Evolutionary conservation across 1,140 invertebrate genomes (phyloP), one percentile per base, ranked within the genome.

Genomic region (Drosophila simulans): DNA sequence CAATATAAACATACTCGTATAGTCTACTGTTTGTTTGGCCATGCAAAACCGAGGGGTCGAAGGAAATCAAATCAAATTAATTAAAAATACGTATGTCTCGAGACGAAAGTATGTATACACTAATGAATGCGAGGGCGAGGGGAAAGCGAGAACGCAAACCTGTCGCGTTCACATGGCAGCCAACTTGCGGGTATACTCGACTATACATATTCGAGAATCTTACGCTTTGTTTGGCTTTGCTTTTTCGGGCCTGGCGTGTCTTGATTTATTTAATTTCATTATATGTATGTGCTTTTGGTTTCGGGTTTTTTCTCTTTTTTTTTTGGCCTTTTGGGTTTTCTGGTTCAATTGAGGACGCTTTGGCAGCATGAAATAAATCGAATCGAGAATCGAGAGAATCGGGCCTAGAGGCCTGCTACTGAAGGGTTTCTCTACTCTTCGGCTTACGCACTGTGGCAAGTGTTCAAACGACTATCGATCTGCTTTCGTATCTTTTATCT

Each of bases 391-490:
- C 59, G 13, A 4, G 48, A 17, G n/a, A 57, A 60, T 66, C 60
- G 57, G 57, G 43, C 11, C 53, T 34, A 27, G n/a, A 1, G 17
- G 13, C 13, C 37, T 13, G 4, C 37, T 13, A 45, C 46, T 57
- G 31, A 80, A 39, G 4, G 31, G 34, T 37, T 48, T 66, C 62
- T 37, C 31, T 66, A 27, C 60, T 68, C 27, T 64, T 83, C 51
- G 64, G 71, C 84, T 88, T 88, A 88, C 84, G 84, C 76, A 89
- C 84, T 69, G 68, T 35, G 31, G 37, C 60, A 22, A 68, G 46
- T 70, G 35, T 57, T 40, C 48, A 53, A 57, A 63, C 15, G 42
- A 63, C 51, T 73, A 39, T 58, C 25, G 59, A 70, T 69, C 22
- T 55, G 68, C 49, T 40, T 46, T 48, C 57, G 42, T 54, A 37